Base-by-base conservation (phyloP, 2,113 vertebrate genomes). In the Alectura lathami region DNA sequence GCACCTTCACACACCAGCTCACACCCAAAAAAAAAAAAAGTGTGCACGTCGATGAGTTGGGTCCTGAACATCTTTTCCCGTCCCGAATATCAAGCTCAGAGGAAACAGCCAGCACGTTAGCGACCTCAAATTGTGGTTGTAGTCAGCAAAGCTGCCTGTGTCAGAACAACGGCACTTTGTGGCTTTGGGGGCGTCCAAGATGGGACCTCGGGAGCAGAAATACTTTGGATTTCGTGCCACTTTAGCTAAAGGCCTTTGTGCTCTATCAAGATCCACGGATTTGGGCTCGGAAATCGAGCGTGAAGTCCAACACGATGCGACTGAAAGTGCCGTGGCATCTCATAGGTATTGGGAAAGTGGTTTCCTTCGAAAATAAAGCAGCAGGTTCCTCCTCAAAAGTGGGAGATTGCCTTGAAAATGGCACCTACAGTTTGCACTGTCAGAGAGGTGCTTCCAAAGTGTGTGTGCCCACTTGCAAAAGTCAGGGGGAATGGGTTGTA, bases 51-150 rank as follows among this genome's bases (percentile, higher is more conserved):
- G 42, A 11, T 2, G 21, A 57, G 38, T 13, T 36, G 45, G 2
- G 45, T 34, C 13, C 12, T 32, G 3, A 23, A 13, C 8, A 21
- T 8, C 6, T 27, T 56, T 16, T 45, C 53, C 59, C 48, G 48
- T 42, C 45, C 54, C 60, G 53, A 73, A 54, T 57, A 36, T 9
- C 78, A 51, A 45, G 45, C 57, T 72, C 21, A 32, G 45, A 54
- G 34, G 54, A 45, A 59, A n/a, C 34, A 45, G 29, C 0, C 8
- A 83, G 36, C 32, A 6, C 4, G 2, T 56, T 18, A n/a, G 38
- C 7, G 45, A 83, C 91, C 81, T 79, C 67, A 86, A 89, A 93
- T 91, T 95, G 92, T 91, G 94, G 91, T 89, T 92, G 82, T 80
- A 91, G 73, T 83, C 63, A 48, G 94, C 94, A 95, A 95, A 86